These are phyloP conservation scores for Amphiduros pacificus DNA, from an alignment of 2,888 invertebrate genomes.

Conservation along the genomic window DNA sequence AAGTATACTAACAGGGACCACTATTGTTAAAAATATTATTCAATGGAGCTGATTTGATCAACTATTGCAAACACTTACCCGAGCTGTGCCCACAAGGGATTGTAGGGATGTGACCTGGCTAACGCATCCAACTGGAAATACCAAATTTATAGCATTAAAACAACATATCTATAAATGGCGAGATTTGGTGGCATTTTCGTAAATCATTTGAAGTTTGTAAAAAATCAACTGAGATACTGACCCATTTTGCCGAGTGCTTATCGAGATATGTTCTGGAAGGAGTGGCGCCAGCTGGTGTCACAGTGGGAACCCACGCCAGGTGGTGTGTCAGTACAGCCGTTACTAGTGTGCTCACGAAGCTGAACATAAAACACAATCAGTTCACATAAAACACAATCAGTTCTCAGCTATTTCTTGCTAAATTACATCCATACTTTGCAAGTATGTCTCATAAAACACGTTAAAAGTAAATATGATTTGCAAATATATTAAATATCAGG, in stretches of 20 bases:
- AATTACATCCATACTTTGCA: too few relatives aligned
- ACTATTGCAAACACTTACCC: constrained; percentile 60
- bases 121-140: constrained; percentile 60
- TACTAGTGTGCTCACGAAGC: constrained; percentile 85
- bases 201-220: not conserved
- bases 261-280: constrained; percentile 56
- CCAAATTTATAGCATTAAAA: not conserved
- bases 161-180: not conserved
- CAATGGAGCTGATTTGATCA: not conserved
- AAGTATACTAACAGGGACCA: too few relatives aligned
- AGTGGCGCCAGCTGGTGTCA: constrained; percentile 62
- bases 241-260: constrained; percentile 61
- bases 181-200: not conserved
- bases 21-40: too few relatives aligned
- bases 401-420: too few relatives aligned
- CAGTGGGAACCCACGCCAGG: constrained; percentile 87
- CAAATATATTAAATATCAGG: too few relatives aligned
- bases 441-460: too few relatives aligned
- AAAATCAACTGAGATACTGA: constrained; percentile 27
- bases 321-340: constrained; percentile 88
- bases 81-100: constrained; percentile 88
- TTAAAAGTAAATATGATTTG: too few relatives aligned
- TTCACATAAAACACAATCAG: not conserved
- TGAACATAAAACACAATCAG: constrained; percentile 62
- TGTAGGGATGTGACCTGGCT: constrained; percentile 74